phyloP scores from a whole-genome alignment of 1,140 invertebrate genomes.

The Platorchestia sp. region DNA sequence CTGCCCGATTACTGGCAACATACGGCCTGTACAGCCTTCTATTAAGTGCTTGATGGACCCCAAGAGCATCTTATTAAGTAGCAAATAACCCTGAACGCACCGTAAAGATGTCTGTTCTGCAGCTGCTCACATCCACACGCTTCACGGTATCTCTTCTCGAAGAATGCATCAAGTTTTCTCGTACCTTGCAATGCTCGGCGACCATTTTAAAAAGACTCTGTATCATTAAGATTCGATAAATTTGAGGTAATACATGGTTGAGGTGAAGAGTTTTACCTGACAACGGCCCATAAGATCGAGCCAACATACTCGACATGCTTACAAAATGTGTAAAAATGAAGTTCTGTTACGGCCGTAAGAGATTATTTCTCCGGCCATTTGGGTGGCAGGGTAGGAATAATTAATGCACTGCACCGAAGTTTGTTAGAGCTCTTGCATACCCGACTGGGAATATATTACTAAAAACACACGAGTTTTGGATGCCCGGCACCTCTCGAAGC shows the following conservation, averaged over 20 bases:
- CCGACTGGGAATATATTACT: background rate
- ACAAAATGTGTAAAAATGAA: background rate
- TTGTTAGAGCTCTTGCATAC: background rate
- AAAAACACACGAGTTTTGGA: background rate
- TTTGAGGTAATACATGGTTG: background rate
- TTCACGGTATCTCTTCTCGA: background rate
- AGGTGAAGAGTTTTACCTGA: background rate
- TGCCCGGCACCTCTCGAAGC: background rate
- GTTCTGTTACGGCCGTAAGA: background rate
- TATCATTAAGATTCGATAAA: slow-evolving; percentile 10
- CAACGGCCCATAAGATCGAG: background rate
- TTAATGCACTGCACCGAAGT: background rate
- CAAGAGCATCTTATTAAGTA: slow-evolving; percentile 44
- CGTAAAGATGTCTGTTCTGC: slow-evolving; percentile 41
- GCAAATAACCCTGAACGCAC: background rate
- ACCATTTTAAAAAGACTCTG: background rate
- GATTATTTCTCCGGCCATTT: background rate
- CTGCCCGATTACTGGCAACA: slow-evolving; percentile 12
- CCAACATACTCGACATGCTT: background rate
- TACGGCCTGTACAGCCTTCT: background rate
- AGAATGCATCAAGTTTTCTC: background rate
- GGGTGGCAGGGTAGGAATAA: background rate
- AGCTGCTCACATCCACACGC: slow-evolving; percentile 24
- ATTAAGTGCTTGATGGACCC: slow-evolving; percentile 19
- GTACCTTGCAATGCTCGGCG: background rate